These are phyloP conservation scores for Phoxinus dragarum DNA, from an alignment of 2,797 vertebrate genomes.

Conservation along the genomic window DNA sequence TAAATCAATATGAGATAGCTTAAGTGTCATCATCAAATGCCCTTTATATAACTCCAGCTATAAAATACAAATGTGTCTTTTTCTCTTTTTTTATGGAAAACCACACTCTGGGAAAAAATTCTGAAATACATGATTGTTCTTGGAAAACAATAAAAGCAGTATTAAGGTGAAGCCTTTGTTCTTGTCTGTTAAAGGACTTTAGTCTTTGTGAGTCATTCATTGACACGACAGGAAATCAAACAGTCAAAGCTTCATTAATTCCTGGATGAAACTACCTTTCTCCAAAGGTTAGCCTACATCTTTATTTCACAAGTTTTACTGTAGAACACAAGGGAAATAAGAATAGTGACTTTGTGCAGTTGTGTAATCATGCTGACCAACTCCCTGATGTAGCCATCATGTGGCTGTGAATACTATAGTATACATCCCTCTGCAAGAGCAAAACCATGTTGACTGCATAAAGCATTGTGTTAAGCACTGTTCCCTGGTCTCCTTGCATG, in stretches of 20 bases:
- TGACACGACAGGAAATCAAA: slow-evolving; percentile 56
- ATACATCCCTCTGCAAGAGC: slow-evolving; percentile 29
- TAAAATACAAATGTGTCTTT: neutral
- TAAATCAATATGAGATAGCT: neutral
- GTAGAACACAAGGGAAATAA: slow-evolving; percentile 25
- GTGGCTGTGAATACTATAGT: slow-evolving; percentile 18
- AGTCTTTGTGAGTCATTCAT: slow-evolving; percentile 53
- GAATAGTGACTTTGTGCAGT: slow-evolving; percentile 30
- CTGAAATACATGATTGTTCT: neutral
- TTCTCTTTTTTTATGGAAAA: neutral
- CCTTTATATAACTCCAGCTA: neutral
- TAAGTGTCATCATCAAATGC: neutral
- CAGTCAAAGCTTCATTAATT: slow-evolving; percentile 51
- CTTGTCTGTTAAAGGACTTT: slow-evolving; percentile 62
- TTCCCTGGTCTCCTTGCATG: slow-evolving; percentile 17
- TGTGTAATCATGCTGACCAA: slow-evolving; percentile 11
- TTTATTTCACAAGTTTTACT: slow-evolving; percentile 24
- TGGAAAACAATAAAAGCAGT: slow-evolving; percentile 7
- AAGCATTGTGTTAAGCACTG: slow-evolving; percentile 5
- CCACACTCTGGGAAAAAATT: neutral
- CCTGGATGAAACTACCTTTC: slow-evolving; percentile 5
- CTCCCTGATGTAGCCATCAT: neutral
- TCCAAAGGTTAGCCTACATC: slow-evolving; percentile 22
- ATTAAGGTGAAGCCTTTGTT: neutral
- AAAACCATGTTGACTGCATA: slow-evolving; percentile 34